Percentiles rank a stretch among this genome's conserved stretches.
phyloP scores from a whole-genome alignment of 2,888 invertebrate species.

The Resseliella maxima region DNA sequence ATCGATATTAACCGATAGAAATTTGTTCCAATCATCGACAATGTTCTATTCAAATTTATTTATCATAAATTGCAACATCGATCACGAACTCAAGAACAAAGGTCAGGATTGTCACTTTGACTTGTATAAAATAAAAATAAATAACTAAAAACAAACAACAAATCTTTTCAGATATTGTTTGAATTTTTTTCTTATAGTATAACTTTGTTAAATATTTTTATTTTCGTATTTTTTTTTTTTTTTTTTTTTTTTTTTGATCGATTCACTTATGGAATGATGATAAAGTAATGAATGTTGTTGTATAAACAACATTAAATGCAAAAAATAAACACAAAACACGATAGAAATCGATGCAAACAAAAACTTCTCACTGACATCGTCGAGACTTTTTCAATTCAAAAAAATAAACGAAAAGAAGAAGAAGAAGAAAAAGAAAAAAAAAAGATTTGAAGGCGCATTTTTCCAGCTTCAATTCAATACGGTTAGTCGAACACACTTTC shows the following conservation, averaged over 20 bases:
- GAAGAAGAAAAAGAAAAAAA: neutral
- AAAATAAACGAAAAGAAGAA: neutral
- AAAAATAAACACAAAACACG: neutral
- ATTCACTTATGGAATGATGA: constrained; percentile 37
- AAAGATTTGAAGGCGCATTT: neutral
- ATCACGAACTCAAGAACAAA: neutral
- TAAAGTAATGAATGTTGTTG: constrained; percentile 1
- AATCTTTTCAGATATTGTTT: no score
- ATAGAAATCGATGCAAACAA: neutral
- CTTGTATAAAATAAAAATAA: neutral
- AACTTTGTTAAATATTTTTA: neutral
- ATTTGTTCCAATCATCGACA: neutral
- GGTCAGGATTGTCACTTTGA: neutral
- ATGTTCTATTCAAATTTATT: neutral
- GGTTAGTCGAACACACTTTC: neutral
- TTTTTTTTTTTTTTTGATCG: neutral
- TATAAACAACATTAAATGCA: neutral
- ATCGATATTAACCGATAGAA: neutral
- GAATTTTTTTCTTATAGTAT: neutral
- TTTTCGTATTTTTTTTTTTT: neutral
- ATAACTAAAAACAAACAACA: neutral
- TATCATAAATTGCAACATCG: constrained; percentile 27
- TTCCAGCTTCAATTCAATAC: neutral
- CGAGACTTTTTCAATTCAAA: neutral
- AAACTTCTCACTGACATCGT: neutral